phyloP scores from a whole-genome alignment of 2,113 vertebrate species.

The Stegastes partitus region DNA sequence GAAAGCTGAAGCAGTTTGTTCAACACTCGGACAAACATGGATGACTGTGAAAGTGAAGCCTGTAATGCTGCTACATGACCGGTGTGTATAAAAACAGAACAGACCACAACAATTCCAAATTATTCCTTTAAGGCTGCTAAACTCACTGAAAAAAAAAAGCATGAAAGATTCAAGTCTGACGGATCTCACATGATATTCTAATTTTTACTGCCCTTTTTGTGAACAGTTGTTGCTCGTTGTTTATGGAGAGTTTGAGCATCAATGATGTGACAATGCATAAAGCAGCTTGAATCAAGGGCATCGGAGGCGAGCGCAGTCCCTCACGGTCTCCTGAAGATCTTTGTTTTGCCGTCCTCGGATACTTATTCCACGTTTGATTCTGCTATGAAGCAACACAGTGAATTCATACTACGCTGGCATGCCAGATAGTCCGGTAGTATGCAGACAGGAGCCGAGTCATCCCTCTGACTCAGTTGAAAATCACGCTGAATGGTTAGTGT shows the following conservation, averaged over 20 bases:
- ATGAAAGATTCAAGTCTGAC: conserved; percentile 52
- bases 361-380: conserved; percentile 19
- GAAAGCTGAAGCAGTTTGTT: conserved; percentile 30
- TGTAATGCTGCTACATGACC: background rate
- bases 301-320: conserved; percentile 14
- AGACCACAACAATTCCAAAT: conserved; percentile 37
- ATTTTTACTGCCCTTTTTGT: conserved; percentile 34
- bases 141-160: conserved; percentile 49
- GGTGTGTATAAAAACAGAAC: conserved; percentile 16
- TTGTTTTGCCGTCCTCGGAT: conserved; percentile 26
- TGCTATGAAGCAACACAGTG: conserved; percentile 62
- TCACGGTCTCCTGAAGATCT: conserved; percentile 33
- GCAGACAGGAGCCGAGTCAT: conserved; percentile 48
- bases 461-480: conserved; percentile 54
- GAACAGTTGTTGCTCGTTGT: conserved; percentile 40
- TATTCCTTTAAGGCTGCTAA: conserved; percentile 50
- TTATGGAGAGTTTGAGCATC: conserved; percentile 41
- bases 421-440: conserved; percentile 54
- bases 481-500: conserved; percentile 69
- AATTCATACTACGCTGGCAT: conserved; percentile 65
- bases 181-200: conserved; percentile 22
- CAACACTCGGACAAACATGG: conserved; percentile 19
- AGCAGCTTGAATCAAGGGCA: conserved; percentile 55
- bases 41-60: conserved; percentile 37
- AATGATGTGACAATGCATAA: conserved; percentile 47